Evolutionary conservation across 2,797 vertebrate species (phyloP), one percentile per base, ranked within the genome.

Genomic region (Apogon talboti): DNA sequence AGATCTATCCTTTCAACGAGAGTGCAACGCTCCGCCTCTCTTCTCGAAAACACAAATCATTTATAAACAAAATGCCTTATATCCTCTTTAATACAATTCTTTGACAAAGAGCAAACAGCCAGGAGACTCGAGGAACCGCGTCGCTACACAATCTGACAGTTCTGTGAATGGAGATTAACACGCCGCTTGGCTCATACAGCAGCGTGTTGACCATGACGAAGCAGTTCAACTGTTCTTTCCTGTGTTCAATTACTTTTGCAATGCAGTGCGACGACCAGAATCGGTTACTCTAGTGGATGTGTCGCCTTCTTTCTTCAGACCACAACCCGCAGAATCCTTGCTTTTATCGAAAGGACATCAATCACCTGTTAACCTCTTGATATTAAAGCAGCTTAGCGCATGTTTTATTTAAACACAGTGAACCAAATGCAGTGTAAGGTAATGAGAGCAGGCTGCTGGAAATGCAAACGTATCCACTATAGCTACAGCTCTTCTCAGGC

Each of bases 21-120:
- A 84, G 55, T 77, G 66, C 77, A 78, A 70, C 75, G 74, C n/a
- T 74, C 52, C 56, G 48, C 75, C 55, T 76, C 83, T 78, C 58
- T 79, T 82, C 74, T 67, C 63, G 80, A 71, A 81, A 88, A 71
- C 78, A 79, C 78, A 79, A 78, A 83, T 85, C 74, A 76, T 83
- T 86, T 88, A 88, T 90, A 71, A 90, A 89, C 87, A 91, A 82
- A 91, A 85, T 68, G 76, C 73, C 81, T 84, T 79, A 76, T 51
- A 86, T 84, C 79, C 79, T 83, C 77, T 89, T 87, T 80, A 81
- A 84, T 87, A 84, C 83, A 88, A 76, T 81, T 81, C 83, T 77
- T 74, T 71, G 84, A 88, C 81, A 87, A 80, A 81, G 66, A 79
- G 76, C 74, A 82, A 83, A 66, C 77, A 67, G 74, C 81, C 78